Percentiles rank a stretch among this genome's conserved stretches.
Conservation (phyloP, 2,888 invertebrate genomes). For the Agrochola litura region DNA sequence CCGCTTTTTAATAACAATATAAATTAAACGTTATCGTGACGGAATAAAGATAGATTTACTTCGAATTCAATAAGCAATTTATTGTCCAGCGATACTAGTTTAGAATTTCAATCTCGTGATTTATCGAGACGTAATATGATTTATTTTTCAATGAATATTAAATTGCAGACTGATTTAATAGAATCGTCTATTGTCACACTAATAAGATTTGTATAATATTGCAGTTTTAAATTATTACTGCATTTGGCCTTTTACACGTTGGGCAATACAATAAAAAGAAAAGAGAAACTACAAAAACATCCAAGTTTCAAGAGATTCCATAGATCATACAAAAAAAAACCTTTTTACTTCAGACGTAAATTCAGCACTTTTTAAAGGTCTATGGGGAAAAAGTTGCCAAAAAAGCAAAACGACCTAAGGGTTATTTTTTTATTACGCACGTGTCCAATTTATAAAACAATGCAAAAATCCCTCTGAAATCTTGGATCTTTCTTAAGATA, state of each 20-base stretch:
- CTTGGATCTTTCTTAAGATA: background rate
- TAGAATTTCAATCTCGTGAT: constrained; percentile 40
- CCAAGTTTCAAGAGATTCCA: background rate
- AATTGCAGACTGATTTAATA: constrained; percentile 11
- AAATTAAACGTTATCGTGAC: constrained; percentile 10
- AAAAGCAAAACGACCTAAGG: background rate
- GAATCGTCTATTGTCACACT: background rate
- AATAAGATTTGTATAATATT: constrained; percentile 2
- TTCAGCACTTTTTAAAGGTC: background rate
- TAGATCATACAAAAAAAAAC: background rate
- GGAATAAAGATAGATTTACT: constrained; percentile 19
- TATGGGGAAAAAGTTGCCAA: background rate
- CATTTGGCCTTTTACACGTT: background rate
- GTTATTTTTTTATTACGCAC: background rate
- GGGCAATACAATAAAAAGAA: background rate
- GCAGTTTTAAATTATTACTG: background rate
- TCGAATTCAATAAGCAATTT: constrained; percentile 14
- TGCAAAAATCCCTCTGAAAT: background rate
- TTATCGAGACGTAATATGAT: constrained; percentile 33
- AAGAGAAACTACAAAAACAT: background rate
- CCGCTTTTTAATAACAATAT: constrained; percentile 2
- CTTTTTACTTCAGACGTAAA: background rate
- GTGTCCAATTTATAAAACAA: background rate
- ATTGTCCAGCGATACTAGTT: constrained; percentile 1
- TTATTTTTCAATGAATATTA: constrained; percentile 45